Conservation (phyloP, 2,888 invertebrate genomes). For the Tinea semifulvella region DNA sequence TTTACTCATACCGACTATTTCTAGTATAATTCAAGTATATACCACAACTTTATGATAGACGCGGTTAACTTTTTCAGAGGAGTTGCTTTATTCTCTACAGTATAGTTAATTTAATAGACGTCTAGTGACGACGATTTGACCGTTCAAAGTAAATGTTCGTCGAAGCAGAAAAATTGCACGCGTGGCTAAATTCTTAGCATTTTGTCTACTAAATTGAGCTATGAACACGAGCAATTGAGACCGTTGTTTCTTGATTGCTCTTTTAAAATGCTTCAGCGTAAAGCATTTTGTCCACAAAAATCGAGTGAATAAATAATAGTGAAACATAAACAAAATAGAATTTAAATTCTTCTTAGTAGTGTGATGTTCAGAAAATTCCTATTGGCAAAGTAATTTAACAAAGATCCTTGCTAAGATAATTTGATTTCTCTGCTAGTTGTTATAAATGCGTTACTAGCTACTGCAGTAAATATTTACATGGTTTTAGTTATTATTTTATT, state of each 20-base stretch:
- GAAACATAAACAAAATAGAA: background rate
- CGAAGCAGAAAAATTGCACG: slow-evolving; percentile 13
- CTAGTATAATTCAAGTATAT: slow-evolving; percentile 1
- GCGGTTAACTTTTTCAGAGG: slow-evolving; percentile 13
- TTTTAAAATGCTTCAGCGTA: background rate
- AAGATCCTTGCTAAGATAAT: too few relatives aligned
- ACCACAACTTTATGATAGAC: slow-evolving; percentile 3
- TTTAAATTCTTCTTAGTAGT: background rate
- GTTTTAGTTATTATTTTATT: too few relatives aligned
- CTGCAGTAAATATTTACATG: too few relatives aligned
- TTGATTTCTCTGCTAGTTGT: too few relatives aligned
- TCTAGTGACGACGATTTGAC: slow-evolving; percentile 9
- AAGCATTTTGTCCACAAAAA: background rate
- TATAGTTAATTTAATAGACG: slow-evolving; percentile 10
- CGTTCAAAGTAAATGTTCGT: background rate
- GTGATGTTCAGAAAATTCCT: too few relatives aligned
- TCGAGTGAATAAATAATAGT: background rate
- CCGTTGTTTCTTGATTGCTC: slow-evolving; percentile 13
- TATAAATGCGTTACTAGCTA: too few relatives aligned
- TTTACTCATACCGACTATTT: too few relatives aligned
- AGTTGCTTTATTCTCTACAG: background rate
- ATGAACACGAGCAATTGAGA: slow-evolving; percentile 12
- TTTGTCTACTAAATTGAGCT: slow-evolving; percentile 15
- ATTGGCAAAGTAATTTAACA: too few relatives aligned
- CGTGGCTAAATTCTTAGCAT: slow-evolving; percentile 14